A percentile compares a stretch with the other conserved stretches of the same genome.
Conservation (phyloP, 2,888 invertebrate genomes). For the Lasioglossum lativentre region DNA sequence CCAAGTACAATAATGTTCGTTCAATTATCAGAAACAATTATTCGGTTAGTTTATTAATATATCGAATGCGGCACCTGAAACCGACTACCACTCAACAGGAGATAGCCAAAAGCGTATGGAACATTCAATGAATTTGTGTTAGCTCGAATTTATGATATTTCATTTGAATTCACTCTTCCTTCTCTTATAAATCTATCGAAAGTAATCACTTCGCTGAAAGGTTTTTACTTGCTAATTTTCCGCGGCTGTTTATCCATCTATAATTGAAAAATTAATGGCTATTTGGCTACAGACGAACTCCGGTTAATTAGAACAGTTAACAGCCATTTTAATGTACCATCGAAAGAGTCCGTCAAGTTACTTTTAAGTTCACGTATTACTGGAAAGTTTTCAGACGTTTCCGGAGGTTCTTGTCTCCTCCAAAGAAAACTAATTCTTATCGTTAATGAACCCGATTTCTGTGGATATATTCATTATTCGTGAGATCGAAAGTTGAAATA, state of each 20-base stretch:
- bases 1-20: background rate
- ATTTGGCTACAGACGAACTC: background rate
- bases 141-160: no score
- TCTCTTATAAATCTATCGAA: background rate
- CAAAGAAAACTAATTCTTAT: slow-evolving; percentile 1
- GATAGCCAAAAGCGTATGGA: background rate
- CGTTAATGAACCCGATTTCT: background rate
- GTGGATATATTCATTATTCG: background rate
- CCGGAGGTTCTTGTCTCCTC: background rate
- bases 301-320: slow-evolving; percentile 3
- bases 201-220: background rate
- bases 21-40: slow-evolving; percentile 10
- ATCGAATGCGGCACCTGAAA: background rate
- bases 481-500: background rate
- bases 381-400: background rate
- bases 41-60: background rate
- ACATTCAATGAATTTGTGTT: background rate
- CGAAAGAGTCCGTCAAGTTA: slow-evolving; percentile 3
- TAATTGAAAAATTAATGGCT: background rate
- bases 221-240: background rate
- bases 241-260: background rate
- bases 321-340: background rate
- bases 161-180: background rate
- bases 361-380: background rate
- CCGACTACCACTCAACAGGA: background rate